These are phyloP conservation scores for Mionectes olivaceus DNA, from an alignment of 2,797 vertebrate genomes.

Conservation along the genomic window DNA sequence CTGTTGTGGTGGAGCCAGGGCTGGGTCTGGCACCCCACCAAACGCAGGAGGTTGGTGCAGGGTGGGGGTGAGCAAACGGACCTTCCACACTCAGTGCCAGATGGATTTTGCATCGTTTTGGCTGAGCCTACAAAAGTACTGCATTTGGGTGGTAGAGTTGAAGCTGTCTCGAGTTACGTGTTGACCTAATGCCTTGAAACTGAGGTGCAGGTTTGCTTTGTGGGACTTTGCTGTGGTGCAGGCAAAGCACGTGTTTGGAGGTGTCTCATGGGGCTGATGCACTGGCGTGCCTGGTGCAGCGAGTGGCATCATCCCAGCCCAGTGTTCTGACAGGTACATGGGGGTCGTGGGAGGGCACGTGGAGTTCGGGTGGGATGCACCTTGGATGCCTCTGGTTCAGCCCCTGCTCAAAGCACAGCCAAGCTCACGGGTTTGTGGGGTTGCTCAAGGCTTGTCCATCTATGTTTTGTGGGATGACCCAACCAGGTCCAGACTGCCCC, in stretches of 20 bases:
- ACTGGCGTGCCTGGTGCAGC: not conserved
- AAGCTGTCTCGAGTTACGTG: fast-evolving
- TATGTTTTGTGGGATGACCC: not conserved
- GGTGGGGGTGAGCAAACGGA: not conserved
- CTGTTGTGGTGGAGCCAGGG: fast-evolving
- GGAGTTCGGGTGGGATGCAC: not conserved
- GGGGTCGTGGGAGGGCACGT: not conserved
- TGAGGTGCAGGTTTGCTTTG: not conserved
- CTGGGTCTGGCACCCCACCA: not conserved
- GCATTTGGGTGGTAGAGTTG: fast-evolving
- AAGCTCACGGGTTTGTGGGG: not conserved
- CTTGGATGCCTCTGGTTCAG: not conserved
- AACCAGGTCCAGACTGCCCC: not conserved
- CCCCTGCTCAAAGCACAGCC: fast-evolving
- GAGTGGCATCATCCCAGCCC: not conserved
- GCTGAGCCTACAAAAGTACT: not conserved
- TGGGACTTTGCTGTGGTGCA: fast-evolving
- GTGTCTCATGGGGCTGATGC: not conserved
- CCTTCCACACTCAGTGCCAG: fast-evolving
- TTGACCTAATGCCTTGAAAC: not conserved
- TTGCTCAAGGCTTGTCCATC: not conserved
- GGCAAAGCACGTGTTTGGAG: not conserved
- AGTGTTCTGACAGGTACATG: fast-evolving
- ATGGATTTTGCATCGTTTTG: not conserved
- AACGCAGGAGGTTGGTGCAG: not conserved